Evolutionary conservation across 2,797 vertebrate genomes (phyloP), one percentile per base, ranked within the genome.

Genomic region (Xenops minutus): DNA sequence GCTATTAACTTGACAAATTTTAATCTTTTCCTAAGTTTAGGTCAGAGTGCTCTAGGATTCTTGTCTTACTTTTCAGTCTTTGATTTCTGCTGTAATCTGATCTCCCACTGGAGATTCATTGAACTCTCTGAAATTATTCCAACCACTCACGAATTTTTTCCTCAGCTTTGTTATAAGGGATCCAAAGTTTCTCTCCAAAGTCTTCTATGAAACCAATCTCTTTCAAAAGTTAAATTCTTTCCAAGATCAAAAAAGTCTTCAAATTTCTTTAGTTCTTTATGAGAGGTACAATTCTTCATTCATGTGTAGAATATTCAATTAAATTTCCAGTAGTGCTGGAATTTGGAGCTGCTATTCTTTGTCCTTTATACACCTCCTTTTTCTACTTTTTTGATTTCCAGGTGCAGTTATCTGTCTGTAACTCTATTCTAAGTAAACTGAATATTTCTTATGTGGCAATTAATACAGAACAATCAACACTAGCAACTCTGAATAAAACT

Each of bases 81-180:
- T 94, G 89, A 94, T 91, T 95, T 88, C 48, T 62, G 43, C 44
- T 85, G 43, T 82, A 89, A 85, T 87, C 68, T 85, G 59, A 76
- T 73, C 55, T 94, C 36, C 59, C 68, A 69, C 23, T 0, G 0
- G 75, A 91, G n/a, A 76, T 29, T 32, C 75, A 82, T 26, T 93
- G 89, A 94, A 89, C 19, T 92, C 6, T 59, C 75, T 71, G 39
- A 89, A 91, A 89, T 73, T 79, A 72, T 92, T 91, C 64, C 72
- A 92, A 32, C 36, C 24, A 51, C n/a, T 91, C 18, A 32, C 14
- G 9, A 67, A 10, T 80, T 94, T 93, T 91, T 88, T 55, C 52
- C 27, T 76, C 55, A 69, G 4, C 24, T 91, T 27, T 91, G 22
- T 87, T 95, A 71, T 41, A 62, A 73, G 59, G 29, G 17, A 89